Conservation (phyloP, 1,140 invertebrate genomes). For the Pteromalus puparum region DNA sequence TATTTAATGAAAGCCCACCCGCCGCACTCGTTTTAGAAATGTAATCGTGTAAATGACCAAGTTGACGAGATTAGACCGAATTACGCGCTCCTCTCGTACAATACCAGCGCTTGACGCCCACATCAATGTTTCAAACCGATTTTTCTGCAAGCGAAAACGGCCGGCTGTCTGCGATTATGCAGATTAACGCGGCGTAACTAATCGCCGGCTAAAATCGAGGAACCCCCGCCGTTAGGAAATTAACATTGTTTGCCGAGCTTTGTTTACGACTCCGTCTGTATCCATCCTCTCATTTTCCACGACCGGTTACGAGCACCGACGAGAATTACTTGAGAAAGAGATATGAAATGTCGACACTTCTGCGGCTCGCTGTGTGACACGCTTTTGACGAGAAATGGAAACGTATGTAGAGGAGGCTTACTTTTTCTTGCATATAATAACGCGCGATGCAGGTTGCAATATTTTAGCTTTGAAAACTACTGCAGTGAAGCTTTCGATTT, state of each 20-base stretch:
- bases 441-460: too few relatives aligned
- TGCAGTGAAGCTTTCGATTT: too few relatives aligned
- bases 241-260: neutral
- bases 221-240: slow-evolving; percentile 16
- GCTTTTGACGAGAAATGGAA: too few relatives aligned
- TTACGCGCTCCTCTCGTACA: too few relatives aligned
- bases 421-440: too few relatives aligned
- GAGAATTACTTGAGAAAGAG: neutral
- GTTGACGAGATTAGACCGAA: too few relatives aligned
- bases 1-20: neutral
- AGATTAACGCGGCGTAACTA: neutral
- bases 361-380: neutral
- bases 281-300: neutral
- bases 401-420: too few relatives aligned
- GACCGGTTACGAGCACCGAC: neutral
- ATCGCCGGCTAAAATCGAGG: neutral
- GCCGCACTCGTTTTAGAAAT: too few relatives aligned
- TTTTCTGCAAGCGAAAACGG: neutral
- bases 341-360: neutral
- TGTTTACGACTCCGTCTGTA: neutral
- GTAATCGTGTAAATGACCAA: too few relatives aligned
- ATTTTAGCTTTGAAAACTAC: too few relatives aligned
- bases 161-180: neutral
- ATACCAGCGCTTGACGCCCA: too few relatives aligned
- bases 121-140: neutral